Base-by-base conservation (phyloP, 30 jellyfish, hydroid and myxozoan genomes). In the Aurelia sp. region DNA sequence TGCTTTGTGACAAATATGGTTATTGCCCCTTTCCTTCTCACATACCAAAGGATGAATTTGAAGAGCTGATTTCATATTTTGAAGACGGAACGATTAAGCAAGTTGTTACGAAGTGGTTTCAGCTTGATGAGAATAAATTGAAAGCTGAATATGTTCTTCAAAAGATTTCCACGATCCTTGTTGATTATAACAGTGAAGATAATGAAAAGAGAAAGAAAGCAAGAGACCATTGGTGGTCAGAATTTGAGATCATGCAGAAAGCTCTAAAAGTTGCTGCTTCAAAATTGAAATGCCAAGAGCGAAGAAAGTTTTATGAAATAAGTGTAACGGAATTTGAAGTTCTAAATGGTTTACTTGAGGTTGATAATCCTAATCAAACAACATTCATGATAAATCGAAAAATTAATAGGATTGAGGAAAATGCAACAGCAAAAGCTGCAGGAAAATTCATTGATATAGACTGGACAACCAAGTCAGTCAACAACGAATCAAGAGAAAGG, bases 221-320 rank as follows among this genome's bases (percentile, higher is more conserved):
- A 11, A 77, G 88, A 48, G 67, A 77, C 50, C 66, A 52, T 3
- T 77, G 88, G 88, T 77, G 88, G 88, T n/a, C 58, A 37, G 88
- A 77, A 17, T 77, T 77, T 40, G 78, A 77, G 62, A 21, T 61
- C 7, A 77, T 62, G 78, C 88, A 77, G 50, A 61, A 35, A 18
- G 78, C 88, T 21, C 50, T 77, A 65, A 77, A 77, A 41, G 10
- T 64, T 6, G 88, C 88, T 2, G 15, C 88, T 21, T 52, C 67
- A 17, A 52, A 19, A 16, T 23, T 77, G 12, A 18, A 37, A 7
- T 17, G 52, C 17, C 60, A 12, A n/a, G 88, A 31, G 31, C 62
- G 88, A 62, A 60, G 74, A 62, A 61, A 77, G 51, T 62, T 52
- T 62, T 77, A 77, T 62, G 76, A 77, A 61, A 61, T 77, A 30